phyloP scores from a whole-genome alignment of 2,797 vertebrate species.

The Poecilia picta region DNA sequence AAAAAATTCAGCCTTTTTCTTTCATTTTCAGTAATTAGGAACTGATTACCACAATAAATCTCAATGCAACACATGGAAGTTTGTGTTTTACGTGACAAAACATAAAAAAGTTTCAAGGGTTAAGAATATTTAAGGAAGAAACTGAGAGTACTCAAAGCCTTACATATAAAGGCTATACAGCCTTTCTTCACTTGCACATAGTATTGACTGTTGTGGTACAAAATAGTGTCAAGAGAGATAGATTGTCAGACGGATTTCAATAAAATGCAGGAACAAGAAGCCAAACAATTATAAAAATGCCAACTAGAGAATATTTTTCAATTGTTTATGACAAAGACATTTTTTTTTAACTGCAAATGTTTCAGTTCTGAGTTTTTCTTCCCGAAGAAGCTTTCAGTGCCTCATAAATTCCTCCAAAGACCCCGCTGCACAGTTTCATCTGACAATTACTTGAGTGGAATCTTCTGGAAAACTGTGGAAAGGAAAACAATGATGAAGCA shows the following conservation, averaged over 20 bases:
- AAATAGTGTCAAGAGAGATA: background rate
- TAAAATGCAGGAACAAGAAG: slow-evolving; percentile 13
- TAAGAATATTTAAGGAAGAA: no score
- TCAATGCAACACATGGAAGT: background rate
- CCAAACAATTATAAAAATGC: slow-evolving; percentile 33
- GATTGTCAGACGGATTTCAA: background rate
- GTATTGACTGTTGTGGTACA: background rate
- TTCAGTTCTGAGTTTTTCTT: slow-evolving; percentile 55
- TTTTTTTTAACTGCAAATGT: slow-evolving; percentile 33
- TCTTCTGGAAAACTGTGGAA: slow-evolving; percentile 63
- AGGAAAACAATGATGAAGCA: slow-evolving; percentile 69
- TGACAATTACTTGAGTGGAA: slow-evolving; percentile 71
- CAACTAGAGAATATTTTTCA: slow-evolving; percentile 20
- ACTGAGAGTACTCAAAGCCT: background rate
- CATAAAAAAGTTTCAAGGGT: background rate
- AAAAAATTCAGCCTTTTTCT: background rate
- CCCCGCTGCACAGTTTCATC: slow-evolving; percentile 65
- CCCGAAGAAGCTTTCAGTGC: slow-evolving; percentile 54
- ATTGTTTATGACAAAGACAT: background rate
- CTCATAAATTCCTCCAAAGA: slow-evolving; percentile 67
- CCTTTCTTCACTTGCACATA: background rate
- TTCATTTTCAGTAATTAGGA: background rate
- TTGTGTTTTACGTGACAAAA: background rate
- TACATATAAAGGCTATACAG: background rate
- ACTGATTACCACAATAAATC: background rate